Evolutionary conservation across 2,113 vertebrate genomes (phyloP), one percentile per base, ranked within the genome.

Genomic region (Nannospalax galili): DNA sequence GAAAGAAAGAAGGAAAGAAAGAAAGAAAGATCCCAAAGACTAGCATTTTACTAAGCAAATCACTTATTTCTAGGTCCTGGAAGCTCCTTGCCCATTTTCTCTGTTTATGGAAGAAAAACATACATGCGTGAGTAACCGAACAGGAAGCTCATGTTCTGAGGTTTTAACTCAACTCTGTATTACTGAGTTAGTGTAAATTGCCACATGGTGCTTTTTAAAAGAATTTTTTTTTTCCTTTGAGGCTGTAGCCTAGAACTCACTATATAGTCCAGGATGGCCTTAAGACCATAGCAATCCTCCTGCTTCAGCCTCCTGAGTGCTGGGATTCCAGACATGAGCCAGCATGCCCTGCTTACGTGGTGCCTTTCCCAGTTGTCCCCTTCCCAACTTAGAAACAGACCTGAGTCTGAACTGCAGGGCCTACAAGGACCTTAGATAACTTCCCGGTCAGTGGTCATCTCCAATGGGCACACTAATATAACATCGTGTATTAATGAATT

Each of bases 1-100:
- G n/a, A n/a, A n/a, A n/a, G n/a, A n/a, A n/a, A n/a, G n/a, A n/a
- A n/a, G n/a, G n/a, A n/a, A n/a, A n/a, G n/a, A n/a, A n/a, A n/a
- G n/a, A n/a, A n/a, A n/a, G n/a, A n/a, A n/a, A n/a, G n/a, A 91
- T 79, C 7, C 45, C 69, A 37, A 88, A 96, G 48, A 30, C 19
- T 64, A 82, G 42, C 35, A 45, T 86, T 78, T 95, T 79, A 87
- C 82, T 86, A 86, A 80, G 58, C 26, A 70, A 62, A 19, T 86
- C 48, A 45, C 60, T 96, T 93, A 56, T 60, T 80, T 90, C 42
- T 73, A 17, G 74, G 40, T 62, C 35, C 45, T 37, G 24, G 60
- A 73, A 92, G 32, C 62, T n/a, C 22, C 37, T 78, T 84, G 14
- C 2, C 60, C 88, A n/a, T 64, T 48, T 88, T 85, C 28, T 5